A percentile compares a stretch with the other conserved stretches of the same genome.
phyloP scores from a whole-genome alignment of 2,888 invertebrate genomes.

The Encarsia formosa region DNA sequence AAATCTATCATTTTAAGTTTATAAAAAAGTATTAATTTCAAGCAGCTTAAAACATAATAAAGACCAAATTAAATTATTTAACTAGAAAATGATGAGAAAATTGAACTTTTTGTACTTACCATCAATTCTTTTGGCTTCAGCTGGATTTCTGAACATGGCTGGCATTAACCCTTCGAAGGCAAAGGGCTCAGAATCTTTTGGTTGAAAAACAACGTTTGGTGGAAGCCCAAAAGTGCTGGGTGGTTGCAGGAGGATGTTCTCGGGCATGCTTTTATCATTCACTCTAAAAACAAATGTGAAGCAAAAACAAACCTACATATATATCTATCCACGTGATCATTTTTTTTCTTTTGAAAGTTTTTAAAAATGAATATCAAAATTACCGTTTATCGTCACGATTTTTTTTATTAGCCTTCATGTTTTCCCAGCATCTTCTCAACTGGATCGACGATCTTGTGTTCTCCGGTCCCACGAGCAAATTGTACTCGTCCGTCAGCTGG shows the following conservation, averaged over 20 bases:
- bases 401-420: conserved; percentile 39
- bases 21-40: too few relatives aligned
- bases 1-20: too few relatives aligned
- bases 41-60: too few relatives aligned
- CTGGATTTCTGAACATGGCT: background rate
- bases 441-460: conserved; percentile 35
- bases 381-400: conserved; percentile 35
- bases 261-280: conserved; percentile 4
- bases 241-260: background rate
- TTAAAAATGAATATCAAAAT: too few relatives aligned
- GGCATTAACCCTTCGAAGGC: conserved; percentile 32
- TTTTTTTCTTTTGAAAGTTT: too few relatives aligned
- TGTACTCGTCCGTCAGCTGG: conserved; percentile 37
- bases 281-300: too few relatives aligned
- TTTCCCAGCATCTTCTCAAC: conserved; percentile 40
- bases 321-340: too few relatives aligned
- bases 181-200: conserved; percentile 40
- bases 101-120: background rate
- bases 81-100: too few relatives aligned
- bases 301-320: too few relatives aligned
- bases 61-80: background rate
- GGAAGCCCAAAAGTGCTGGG: conserved; percentile 29
- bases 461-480: conserved; percentile 35
- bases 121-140: conserved; percentile 6
- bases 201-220: conserved; percentile 39